Base-by-base conservation (phyloP, 1,140 invertebrate genomes). In the Drosophila navojoa region DNA sequence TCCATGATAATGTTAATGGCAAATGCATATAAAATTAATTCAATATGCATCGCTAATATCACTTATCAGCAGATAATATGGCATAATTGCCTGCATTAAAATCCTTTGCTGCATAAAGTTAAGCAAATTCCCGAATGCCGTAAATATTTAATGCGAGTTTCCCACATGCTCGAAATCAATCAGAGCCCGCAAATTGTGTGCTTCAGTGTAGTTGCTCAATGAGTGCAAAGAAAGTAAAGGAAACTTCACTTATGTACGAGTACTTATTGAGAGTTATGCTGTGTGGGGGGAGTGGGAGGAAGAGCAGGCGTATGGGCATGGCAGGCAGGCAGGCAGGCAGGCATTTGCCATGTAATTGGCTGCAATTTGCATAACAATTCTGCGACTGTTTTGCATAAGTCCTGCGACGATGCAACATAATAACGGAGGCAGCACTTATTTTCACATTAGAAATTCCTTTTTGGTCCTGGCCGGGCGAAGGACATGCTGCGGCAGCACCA, bases 301-400 rank as follows among this genome's bases (percentile, higher is more conserved):
- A 22, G 47, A 29, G 11, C 22, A 9, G 49, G 40, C 61, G 42
- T 6, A 6, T 5, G 45, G 16, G 19, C 9, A 9, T 11, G 54
- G 55, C 16, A 32, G 58, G 66, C 57, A 35, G 27, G 16, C 13
- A 10, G n/a, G 35, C 49, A 29, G 64, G 76, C 61, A 85, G 81
- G 81, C 81, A 78, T 86, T 75, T 82, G 84, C 76, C 70, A 79
- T 89, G 85, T 89, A 89, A 89, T 89, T 89, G 84, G 79, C 84
- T 77, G 79, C 84, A 89, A 89, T 89, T 89, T 89, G 84, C 84
- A 89, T 89, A 89, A 89, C 84, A 89, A 89, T 89, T 89, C 84
- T 80, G 84, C 76, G 84, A 89, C 84, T 89, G 84, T 89, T 89
- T 89, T 89, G 84, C 84, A 89, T 89, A 89, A 87, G 79, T 87